Base-by-base conservation (phyloP, 1,140 invertebrate species). In the Vollenhovia emeryi region DNA sequence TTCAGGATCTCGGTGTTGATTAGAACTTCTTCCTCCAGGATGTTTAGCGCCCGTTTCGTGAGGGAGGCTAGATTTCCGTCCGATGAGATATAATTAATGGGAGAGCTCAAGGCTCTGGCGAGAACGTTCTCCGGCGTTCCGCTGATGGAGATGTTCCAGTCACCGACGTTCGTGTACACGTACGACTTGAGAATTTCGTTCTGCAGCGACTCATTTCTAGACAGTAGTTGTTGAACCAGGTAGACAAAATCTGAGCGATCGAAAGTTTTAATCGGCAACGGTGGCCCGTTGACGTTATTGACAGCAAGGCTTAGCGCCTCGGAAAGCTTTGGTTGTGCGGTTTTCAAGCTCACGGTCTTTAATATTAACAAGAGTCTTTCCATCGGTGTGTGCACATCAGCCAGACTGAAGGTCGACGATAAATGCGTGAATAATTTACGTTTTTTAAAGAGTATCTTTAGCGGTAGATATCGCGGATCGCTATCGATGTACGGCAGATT, bases 361-460 rank as follows among this genome's bases (percentile, higher is more conserved):
- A 86, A 57, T 33, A 85, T 85, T 2, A 85, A 21, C 27, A n/a
- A 7, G 0, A 87, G 52, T 6, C 8, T 76, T 11, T 86, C 52
- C 5, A 40, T 33, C 1, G 84, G 62, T 24, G 74, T 48, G n/a
- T 73, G 50, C 9, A 43, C 24, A 1, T 33, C 52, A 4, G 33
- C 73, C 15, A 87, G 33, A 24, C 50, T 86, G 33, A 87, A 87
- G 11, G 33, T 62, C 9, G 66, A 15, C 1, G 62, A 59, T 8
- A 87, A 18, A 13, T 86, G 64, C 4, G 13, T 15, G 0, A 87
- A 71, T 18, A 87, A 15, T 40, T 59, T 86, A 4, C 43, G 21
- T 11, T 71, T 69, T 6, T 64, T 57, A 33, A 87, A 87, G 36
- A 87, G n/a, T 24, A 87, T 52, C 8, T 87, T 87, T 13, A 87